These are phyloP conservation scores for Aurelia sp. DNA, from an alignment of 30 jellyfish, hydroid and myxozoan species.

Conservation along the genomic window DNA sequence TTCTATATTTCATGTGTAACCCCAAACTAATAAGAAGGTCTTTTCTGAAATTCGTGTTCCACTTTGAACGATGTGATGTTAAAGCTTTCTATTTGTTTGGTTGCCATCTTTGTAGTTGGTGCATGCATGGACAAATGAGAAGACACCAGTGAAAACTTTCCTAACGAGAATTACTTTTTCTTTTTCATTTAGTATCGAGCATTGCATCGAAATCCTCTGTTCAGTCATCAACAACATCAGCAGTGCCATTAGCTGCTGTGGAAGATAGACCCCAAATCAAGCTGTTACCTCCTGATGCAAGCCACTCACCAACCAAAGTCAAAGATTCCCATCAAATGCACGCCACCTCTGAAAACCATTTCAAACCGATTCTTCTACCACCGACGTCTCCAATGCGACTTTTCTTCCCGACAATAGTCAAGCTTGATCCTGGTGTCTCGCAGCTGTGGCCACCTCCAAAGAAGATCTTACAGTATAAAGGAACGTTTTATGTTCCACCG, in stretches of 20 bases:
- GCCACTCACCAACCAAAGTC: neutral
- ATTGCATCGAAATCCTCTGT: neutral
- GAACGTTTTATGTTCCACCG: slow-evolving; percentile 89
- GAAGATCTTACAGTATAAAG: slow-evolving; percentile 74
- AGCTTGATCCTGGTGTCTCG: slow-evolving; percentile 69
- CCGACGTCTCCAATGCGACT: slow-evolving; percentile 67
- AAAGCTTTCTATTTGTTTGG: too few relatives aligned
- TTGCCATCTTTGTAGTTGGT: too few relatives aligned
- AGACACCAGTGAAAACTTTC: too few relatives aligned
- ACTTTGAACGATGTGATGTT: too few relatives aligned
- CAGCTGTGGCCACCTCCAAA: slow-evolving; percentile 93
- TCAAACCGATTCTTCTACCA: slow-evolving; percentile 58
- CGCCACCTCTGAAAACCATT: neutral
- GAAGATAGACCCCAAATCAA: neutral
- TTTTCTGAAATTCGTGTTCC: too few relatives aligned
- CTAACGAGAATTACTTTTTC: neutral
- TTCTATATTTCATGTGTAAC: too few relatives aligned
- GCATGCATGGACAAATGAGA: too few relatives aligned
- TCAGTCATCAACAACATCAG: neutral
- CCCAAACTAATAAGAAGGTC: too few relatives aligned
- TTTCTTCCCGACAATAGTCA: slow-evolving; percentile 53
- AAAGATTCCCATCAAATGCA: neutral
- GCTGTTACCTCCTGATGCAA: neutral
- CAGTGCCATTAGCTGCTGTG: neutral
- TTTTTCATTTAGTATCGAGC: neutral